Conservation (phyloP, 53 echinoderm and acorn worm species). For the Temnopleurus reevesii region DNA sequence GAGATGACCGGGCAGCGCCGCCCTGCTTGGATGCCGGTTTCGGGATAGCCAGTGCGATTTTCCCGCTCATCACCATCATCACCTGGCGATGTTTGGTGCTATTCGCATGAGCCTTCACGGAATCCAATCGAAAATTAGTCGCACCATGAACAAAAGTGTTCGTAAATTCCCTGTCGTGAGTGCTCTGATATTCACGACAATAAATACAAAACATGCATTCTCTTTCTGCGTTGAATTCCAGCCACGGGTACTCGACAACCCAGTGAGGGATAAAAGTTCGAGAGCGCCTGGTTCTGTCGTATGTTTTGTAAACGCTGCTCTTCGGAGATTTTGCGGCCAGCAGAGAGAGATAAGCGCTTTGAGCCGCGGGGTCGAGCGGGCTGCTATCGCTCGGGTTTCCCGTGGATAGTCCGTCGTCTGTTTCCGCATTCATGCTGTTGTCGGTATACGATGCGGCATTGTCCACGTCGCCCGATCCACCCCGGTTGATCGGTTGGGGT, state of each 20-base stretch:
- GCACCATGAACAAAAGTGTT: constrained; percentile 47
- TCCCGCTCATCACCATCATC: constrained; percentile 31
- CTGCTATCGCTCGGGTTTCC: too few species aligned
- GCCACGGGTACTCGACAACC: constrained; percentile 54
- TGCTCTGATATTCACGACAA: constrained; percentile 16
- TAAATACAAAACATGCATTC: constrained; percentile 48
- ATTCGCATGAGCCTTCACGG: constrained; percentile 44
- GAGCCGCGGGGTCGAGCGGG: constrained; percentile 1
- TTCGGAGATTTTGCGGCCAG: constrained; percentile 14
- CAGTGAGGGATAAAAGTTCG: constrained; percentile 45
- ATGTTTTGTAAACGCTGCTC: constrained; percentile 23
- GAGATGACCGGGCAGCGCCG: not conserved
- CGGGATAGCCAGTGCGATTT: not conserved
- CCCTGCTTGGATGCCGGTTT: not conserved
- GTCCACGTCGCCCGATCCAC: constrained; percentile 42
- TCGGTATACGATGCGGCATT: not conserved
- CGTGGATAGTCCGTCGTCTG: not conserved
- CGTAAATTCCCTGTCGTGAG: constrained; percentile 32
- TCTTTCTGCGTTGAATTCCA: constrained; percentile 36
- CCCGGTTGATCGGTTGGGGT: not conserved
- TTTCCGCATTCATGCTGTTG: not conserved
- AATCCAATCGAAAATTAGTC: constrained; percentile 46
- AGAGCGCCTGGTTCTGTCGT: constrained; percentile 36
- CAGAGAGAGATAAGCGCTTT: not conserved
- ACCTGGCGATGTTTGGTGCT: constrained; percentile 49